Base-by-base conservation (phyloP, 2,888 invertebrate genomes). In the Candidula unifasciata region DNA sequence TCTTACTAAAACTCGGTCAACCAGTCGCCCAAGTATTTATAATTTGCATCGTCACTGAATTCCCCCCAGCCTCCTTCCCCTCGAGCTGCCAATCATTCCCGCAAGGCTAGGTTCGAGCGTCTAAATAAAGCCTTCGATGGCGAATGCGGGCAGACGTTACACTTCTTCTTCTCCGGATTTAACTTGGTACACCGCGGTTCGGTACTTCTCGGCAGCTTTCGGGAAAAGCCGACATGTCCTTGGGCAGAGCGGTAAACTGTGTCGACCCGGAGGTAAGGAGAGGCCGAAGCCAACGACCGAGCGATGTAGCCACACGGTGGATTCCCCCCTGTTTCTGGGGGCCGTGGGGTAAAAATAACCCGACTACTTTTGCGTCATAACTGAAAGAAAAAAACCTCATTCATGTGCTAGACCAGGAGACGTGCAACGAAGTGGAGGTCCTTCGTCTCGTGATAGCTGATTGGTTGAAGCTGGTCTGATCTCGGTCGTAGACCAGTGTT, bases 391-490 rank as follows among this genome's bases (percentile, higher is more conserved):
- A 80, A 82, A 44, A 80, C 64, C 78, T 78, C 83, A 78, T 80
- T 84, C 82, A 82, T 82, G 76, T 82, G 82, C 77, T 68, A 64
- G 82, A 54, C 27, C 68, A 82, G 44, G 60, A 69, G 80, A 73
- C 80, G 18, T 16, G 54, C 24, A 8, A 37, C 54, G 24, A 24
- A 27, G 80, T 52, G 69, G 44, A 30, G 68, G 69, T 52, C 21
- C 35, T 21, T 60, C 82, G 82, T 82, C 83, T 77, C 83, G 83
- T 83, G 83, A 69, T 57, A 77, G 16, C 83, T 76, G 78, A 83
- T 83, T 83, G 83, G 83, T 44, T 60, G 44, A 18, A 30, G 44
- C 76, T 44, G 66, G 54, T 52, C 57, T n/a, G 66, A 64, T 73
- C 81, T 16, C 68, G 27, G 27, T 52, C 80, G 44, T 52, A 37